A percentile compares a stretch with the other conserved stretches of the same genome.
phyloP scores from a whole-genome alignment of 2,888 invertebrate species.

The Polydrusus pterygomalis region DNA sequence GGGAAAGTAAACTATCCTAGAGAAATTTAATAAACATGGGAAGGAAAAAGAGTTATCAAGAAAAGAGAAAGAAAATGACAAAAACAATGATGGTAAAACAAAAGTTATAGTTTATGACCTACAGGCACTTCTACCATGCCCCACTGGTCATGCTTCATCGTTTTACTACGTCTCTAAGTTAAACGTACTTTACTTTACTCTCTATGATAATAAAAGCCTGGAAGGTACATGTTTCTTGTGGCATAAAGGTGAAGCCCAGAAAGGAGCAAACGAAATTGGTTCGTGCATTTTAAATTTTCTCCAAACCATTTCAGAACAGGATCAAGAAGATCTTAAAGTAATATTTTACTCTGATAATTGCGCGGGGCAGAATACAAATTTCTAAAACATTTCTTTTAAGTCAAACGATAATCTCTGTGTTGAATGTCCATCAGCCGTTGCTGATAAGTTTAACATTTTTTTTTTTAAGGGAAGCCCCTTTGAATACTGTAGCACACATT shows the following conservation, averaged over 20 bases:
- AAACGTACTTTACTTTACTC: constrained; percentile 12
- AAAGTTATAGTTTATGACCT: constrained; percentile 17
- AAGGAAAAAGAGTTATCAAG: constrained; percentile 17
- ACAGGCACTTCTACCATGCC: constrained; percentile 2
- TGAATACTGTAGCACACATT: no score
- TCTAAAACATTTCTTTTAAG: no score
- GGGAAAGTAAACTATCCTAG: neutral
- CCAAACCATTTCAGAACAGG: neutral
- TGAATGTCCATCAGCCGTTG: no score
- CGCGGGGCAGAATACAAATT: neutral
- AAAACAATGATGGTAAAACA: neutral
- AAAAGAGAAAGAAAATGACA: constrained; percentile 14
- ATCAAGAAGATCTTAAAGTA: neutral
- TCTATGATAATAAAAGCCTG: neutral
- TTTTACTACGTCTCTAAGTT: constrained; percentile 6
- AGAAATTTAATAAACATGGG: neutral
- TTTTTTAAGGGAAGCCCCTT: no score
- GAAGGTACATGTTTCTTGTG: constrained; percentile 12
- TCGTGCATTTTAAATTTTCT: neutral
- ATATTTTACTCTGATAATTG: constrained; percentile 26
- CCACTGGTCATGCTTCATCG: neutral
- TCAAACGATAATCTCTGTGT: no score
- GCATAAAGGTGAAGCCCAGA: constrained; percentile 15
- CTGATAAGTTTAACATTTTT: no score
- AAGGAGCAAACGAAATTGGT: constrained; percentile 19